These are phyloP conservation scores for Xenopus laevis DNA, from an alignment of 2,113 vertebrate species.

Conservation along the genomic window DNA sequence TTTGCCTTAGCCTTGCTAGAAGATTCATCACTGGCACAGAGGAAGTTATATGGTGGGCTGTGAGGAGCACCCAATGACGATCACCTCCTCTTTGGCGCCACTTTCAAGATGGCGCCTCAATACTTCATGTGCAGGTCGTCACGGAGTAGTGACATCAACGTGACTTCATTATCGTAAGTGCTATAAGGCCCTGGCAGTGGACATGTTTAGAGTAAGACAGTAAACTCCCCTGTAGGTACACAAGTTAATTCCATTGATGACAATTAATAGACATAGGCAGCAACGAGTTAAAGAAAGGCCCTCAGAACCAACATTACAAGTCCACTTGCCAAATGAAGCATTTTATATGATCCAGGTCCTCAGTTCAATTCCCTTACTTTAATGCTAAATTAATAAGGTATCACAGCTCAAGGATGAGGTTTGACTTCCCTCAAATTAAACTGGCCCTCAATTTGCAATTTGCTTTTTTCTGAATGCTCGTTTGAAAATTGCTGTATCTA, in stretches of 20 bases:
- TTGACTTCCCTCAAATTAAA: constrained; percentile 29
- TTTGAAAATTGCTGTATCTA: constrained; percentile 38
- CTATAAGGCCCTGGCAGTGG: too few relatives aligned
- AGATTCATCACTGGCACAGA: too few relatives aligned
- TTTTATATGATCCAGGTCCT: constrained; percentile 10
- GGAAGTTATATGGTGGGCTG: too few relatives aligned
- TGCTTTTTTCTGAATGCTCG: constrained; percentile 23
- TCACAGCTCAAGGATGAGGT: constrained; percentile 27
- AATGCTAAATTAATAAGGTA: constrained; percentile 43
- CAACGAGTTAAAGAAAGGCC: not conserved
- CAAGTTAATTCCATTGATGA: not conserved
- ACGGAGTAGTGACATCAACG: too few relatives aligned
- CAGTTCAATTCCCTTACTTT: constrained; percentile 16
- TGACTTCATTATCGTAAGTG: too few relatives aligned
- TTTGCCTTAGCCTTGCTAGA: too few relatives aligned
- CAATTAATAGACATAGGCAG: not conserved
- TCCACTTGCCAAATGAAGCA: not conserved
- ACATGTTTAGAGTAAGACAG: too few relatives aligned
- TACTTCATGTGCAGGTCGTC: too few relatives aligned
- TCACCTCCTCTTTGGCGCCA: too few relatives aligned
- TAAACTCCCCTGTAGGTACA: too few relatives aligned
- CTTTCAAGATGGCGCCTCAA: too few relatives aligned
- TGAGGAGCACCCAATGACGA: too few relatives aligned
- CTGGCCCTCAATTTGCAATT: constrained; percentile 28
- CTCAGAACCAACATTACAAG: not conserved